Base-by-base conservation (phyloP, 2,888 invertebrate genomes). In the Lutraria lutraria region DNA sequence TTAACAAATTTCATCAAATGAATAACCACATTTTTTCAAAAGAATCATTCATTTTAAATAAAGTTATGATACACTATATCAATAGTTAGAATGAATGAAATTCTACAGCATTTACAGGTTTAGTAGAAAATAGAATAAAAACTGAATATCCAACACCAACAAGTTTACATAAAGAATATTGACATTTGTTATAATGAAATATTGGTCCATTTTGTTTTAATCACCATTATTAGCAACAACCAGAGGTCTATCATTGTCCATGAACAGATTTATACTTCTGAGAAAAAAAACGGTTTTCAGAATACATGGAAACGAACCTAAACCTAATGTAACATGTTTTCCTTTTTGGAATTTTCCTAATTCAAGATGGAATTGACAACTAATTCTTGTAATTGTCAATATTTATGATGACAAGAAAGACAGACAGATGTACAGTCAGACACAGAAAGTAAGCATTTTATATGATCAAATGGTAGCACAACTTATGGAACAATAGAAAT, bases 21-120 rank as follows among this genome's bases (percentile, higher is more conserved):
- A 16, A 56, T 12, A 19, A 68, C 25, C 25, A 25, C n/a, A 68
- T 25, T 25, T 43, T 43, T 43, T 43, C 43, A 56, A 56, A 63
- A 25, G 25, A 68, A 68, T 68, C 63, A 68, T 25, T n/a, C 63
- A 68, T 68, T 68, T 68, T 68, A 25, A 63, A 63, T n/a, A 63
- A 63, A n/a, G 63, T 25, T 16, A 56, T 43, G 43, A 43, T 43
- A 43, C 15, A 56, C 56, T 56, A 19, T 68, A 63, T n/a, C 63
- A 21, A 63, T 25, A 63, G 3, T 68, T n/a, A 25, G n/a, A 6
- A 25, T 21, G 4, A 12, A 10, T 25, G 25, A 13, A 25, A n/a
- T 25, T 25, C 25, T 4, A 68, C 63, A 68, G n/a, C n/a, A n/a
- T 68, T 68, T 68, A 68, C n/a, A 13, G 25, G 25, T 12, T n/a